Base-by-base conservation (phyloP, 2,113 vertebrate species). In the Amphiprion percula region DNA sequence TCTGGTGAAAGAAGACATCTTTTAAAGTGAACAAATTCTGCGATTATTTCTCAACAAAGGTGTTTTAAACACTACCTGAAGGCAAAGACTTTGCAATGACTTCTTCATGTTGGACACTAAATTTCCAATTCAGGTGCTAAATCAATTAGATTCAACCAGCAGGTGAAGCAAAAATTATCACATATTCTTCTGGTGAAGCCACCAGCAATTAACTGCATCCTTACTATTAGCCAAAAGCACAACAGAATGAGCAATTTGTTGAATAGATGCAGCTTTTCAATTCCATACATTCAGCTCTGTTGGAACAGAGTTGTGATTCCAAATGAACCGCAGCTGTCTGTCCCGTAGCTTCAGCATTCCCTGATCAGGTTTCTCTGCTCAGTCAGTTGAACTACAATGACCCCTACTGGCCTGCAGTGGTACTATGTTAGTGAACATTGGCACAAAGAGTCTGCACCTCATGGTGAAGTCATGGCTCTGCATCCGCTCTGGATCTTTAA, bases 311-410 rank as follows among this genome's bases (percentile, higher is more conserved):
- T 41, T 79, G 77, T 65, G 58, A 79, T 30, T 83, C 63, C 67
- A 74, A 74, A 68, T 77, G 79, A 84, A 76, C 47, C 21, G 24
- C 59, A 53, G 84, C 66, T 71, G 64, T 61, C 73, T 47, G 66
- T 79, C 79, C 71, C 46, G 15, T 66, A 62, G 60, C 63, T 62
- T 77, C 73, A 10, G 11, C 60, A 5, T 30, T 50, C 68, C 3
- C 64, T 0, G 74, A 50, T 54, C 2, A 21, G 37, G 63, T 24
- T 52, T 10, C 46, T 72, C 47, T 52, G 71, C 68, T 89, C 87
- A 87, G 90, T 92, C 90, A 85, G 90, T 94, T 96, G 91, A 95
- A 87, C 96, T 94, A 93, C 93, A 96, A 91, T 94, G 96, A 95
- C 96, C 97, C 95, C 97, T 96, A 92, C 94, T 96, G 96, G 95